Evolutionary conservation across 1,140 invertebrate genomes (phyloP), one percentile per base, ranked within the genome.

Genomic region (Aphis gossypii): DNA sequence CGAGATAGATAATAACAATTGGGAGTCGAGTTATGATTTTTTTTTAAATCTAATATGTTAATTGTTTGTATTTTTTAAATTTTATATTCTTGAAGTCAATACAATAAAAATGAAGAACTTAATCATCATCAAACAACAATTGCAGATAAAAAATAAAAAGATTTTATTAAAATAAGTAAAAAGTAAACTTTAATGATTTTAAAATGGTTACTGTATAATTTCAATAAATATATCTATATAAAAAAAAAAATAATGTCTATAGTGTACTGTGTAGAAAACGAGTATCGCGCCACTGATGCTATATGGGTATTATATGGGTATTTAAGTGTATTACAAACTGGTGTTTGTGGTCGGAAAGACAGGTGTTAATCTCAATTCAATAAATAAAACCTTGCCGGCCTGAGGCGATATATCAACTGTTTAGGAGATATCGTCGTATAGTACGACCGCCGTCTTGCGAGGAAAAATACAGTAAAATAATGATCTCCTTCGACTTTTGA

Each of bases 281-380:
- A 68, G 30, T 68, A 68, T n/a, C 11, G 30, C 0, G 18, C 11
- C 30, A 14, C 60, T n/a, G 60, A 30, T n/a, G 60, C 30, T 68
- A 5, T 68, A 5, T 68, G n/a, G 60, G 0, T 68, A 68, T 68
- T 68, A 35, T 68, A 5, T 68, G n/a, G 60, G 0, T 68, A 68
- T 68, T 68, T n/a, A 68, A 68, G 11, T 30, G 30, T 68, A 41
- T 41, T 41, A 41, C 25, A n/a, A 18, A 68, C 60, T n/a, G 11
- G 4, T 68, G 30, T 18, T 68, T n/a, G 30, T 68, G 60, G 30
- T 68, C 30, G 30, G 25, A n/a, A n/a, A 68, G 30, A 68, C 60
- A 68, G 60, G 60, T 68, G 83, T 44, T 86, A 86, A 86, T 86
- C 41, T 86, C 30, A 86, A 86, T 41, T 86, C 83, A 44, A 86